Evolutionary conservation across 2,113 vertebrate species (phyloP).

Genomic region (Irena cyanogastra): DNA sequence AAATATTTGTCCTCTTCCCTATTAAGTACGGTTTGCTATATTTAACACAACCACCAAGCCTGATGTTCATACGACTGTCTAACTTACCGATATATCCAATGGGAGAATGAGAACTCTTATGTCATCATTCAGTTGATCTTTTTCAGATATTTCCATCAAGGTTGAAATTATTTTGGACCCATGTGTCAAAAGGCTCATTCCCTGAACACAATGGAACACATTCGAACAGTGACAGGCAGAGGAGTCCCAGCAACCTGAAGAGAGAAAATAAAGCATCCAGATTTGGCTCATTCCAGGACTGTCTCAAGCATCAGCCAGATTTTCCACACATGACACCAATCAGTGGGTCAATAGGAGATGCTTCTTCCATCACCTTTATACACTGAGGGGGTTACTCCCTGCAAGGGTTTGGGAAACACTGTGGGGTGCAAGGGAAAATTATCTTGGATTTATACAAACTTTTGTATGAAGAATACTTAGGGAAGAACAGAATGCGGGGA

Average conservation of each 20-base stretch:
- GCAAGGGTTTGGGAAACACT: neutral
- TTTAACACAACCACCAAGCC: neutral
- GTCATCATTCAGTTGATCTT: neutral
- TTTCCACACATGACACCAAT: neutral
- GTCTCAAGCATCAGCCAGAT: neutral
- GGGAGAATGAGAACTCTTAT: neutral
- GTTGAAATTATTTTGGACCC: neutral
- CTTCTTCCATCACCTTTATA: fast-evolving
- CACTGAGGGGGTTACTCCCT: neutral
- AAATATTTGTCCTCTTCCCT: neutral
- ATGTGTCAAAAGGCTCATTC: neutral
- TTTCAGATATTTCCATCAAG: neutral
- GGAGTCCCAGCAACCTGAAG: neutral
- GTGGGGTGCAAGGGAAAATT: neutral
- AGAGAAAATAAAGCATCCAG: neutral
- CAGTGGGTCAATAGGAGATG: neutral
- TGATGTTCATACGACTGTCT: neutral
- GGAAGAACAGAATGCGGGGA: neutral
- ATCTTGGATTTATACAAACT: neutral
- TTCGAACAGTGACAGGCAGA: neutral
- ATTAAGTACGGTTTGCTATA: fast-evolving
- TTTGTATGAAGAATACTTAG: neutral
- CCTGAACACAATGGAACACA: neutral
- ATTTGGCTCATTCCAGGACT: neutral
- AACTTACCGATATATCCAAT: fast-evolving